phyloP scores from a whole-genome alignment of 2,888 invertebrate species.

The Aromia moschata region DNA sequence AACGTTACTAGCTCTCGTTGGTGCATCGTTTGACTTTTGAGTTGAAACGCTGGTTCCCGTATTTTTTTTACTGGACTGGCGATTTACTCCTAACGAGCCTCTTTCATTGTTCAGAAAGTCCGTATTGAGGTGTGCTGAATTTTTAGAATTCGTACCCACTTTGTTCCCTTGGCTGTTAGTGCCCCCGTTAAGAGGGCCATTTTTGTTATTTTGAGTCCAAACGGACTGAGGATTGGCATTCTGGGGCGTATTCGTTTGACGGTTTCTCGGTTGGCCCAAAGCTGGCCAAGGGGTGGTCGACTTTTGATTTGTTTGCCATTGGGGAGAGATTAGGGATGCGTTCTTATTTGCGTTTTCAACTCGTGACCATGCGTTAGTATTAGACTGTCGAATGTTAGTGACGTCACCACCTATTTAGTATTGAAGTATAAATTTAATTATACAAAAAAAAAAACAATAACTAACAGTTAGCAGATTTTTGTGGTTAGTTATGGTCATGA shows the following conservation, averaged over 20 bases:
- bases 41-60: slow-evolving; percentile 3
- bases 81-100: slow-evolving; percentile 1
- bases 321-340: not conserved
- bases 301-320: slow-evolving; percentile 21
- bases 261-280: slow-evolving; percentile 40
- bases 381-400: slow-evolving; percentile 18
- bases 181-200: not conserved
- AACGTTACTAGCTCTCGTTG: not conserved
- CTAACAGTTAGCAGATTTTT: too few relatives aligned
- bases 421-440: too few relatives aligned
- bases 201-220: too few relatives aligned
- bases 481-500: too few relatives aligned
- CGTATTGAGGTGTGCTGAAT: slow-evolving; percentile 19
- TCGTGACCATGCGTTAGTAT: slow-evolving; percentile 10
- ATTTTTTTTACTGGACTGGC: slow-evolving; percentile 5
- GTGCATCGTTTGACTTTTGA: not conserved
- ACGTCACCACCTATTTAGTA: slow-evolving; percentile 31
- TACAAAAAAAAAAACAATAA: too few relatives aligned
- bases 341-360: slow-evolving; percentile 17
- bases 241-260: slow-evolving; percentile 28
- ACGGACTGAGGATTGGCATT: slow-evolving; percentile 24
- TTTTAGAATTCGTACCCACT: slow-evolving; percentile 1
- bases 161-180: not conserved
- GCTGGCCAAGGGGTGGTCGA: slow-evolving; percentile 51
- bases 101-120: slow-evolving; percentile 34